Conservation (phyloP, 2,797 vertebrate genomes). For the Hozukius guyotensis region DNA sequence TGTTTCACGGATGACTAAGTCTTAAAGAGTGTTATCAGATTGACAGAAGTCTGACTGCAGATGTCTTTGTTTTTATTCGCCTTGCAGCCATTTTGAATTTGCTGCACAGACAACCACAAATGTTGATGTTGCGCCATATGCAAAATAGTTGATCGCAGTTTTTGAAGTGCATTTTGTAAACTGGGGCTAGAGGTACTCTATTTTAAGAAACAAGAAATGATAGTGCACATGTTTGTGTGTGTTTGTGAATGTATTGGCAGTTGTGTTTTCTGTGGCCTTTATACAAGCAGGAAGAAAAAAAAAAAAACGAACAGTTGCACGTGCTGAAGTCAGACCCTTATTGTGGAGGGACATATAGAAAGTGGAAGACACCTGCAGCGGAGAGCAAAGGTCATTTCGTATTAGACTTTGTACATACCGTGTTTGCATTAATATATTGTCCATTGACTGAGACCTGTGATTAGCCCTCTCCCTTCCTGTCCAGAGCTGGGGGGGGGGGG, state of each 20-base stretch:
- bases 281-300: neutral
- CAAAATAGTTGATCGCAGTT: neutral
- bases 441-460: conserved; percentile 88
- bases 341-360: conserved; percentile 61
- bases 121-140: neutral
- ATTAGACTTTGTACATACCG: conserved; percentile 79
- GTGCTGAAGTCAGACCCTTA: conserved; percentile 23
- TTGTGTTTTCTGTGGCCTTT: neutral
- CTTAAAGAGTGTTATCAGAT: conserved; percentile 83
- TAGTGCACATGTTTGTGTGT: neutral
- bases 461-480: conserved; percentile 67
- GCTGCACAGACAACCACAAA: neutral
- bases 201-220: conserved; percentile 2
- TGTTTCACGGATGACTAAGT: conserved; percentile 87
- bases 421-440: conserved; percentile 89
- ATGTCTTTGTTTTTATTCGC: conserved; percentile 71
- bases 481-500: no score
- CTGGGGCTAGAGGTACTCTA: neutral
- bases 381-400: conserved; percentile 77
- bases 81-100: neutral
- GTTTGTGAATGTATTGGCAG: neutral
- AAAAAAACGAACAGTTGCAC: conserved; percentile 17
- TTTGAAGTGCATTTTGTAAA: neutral
- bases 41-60: conserved; percentile 80
- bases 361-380: conserved; percentile 76